Base-by-base conservation (phyloP, 2,888 invertebrate species). In the Athetis lepigone region DNA sequence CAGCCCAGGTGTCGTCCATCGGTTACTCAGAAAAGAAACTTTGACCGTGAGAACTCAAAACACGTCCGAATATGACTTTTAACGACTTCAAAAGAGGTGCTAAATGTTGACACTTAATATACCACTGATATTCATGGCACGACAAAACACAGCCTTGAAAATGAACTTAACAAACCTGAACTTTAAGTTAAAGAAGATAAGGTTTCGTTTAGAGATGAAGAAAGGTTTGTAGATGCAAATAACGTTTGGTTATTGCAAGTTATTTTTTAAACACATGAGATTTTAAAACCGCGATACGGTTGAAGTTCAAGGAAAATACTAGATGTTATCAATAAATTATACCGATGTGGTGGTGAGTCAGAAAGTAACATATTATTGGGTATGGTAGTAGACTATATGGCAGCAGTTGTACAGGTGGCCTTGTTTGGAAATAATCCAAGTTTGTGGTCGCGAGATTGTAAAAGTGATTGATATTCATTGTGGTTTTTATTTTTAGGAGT, bases 101-200 rank as follows among this genome's bases (percentile, higher is more conserved):
- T 83, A 83, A 83, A 77, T 70, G 82, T 77, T 83, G 77, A 77
- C 82, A 82, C 81, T 75, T 80, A 77, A 82, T 77, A 81, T 74
- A 74, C 75, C 79, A 72, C 70, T 60, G 42, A 76, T 67, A 68
- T 74, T 61, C 65, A 63, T 59, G 45, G 64, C 58, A 67, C 40
- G 16, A 55, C 9, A 36, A 2, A 18, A 7, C 40, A n/a, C 61
- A 23, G 5, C n/a, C n/a, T 52, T n/a, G 46, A 61, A 42, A 33
- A 37, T 3, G 6, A 49, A 19, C 0, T 6, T 0, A 13, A 55
- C 1, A 37, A 75, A 25, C 1, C 5, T 33, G 2, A 59, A 66
- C 70, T 52, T 62, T 75, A 60, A 7, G 0, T 0, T 2, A 0
- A 8, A 4, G 1, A 46, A 45, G 27, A 9, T 68, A 79, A 61